A percentile compares a stretch with the other conserved stretches of the same genome.
Conservation (phyloP, 2,113 vertebrate genomes). For the Phocoena phocoena region DNA sequence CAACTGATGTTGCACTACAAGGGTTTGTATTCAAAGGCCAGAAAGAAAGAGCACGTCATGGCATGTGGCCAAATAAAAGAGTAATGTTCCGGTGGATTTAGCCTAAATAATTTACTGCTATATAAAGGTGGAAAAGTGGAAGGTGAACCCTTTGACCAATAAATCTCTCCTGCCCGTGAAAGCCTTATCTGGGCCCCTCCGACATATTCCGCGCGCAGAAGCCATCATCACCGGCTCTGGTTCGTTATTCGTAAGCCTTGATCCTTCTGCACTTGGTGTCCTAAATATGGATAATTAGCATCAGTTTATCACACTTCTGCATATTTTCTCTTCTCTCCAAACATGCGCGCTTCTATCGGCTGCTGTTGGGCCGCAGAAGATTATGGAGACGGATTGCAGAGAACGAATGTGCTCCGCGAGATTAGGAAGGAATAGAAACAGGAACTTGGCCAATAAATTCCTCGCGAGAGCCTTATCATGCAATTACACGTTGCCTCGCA, state of each 20-base stretch:
- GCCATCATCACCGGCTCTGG: conserved; percentile 93
- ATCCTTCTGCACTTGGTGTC: conserved; percentile 99
- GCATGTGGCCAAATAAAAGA: conserved; percentile 93
- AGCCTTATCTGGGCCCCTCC: conserved; percentile 98
- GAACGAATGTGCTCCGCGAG: conserved; percentile 99
- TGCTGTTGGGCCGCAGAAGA: conserved; percentile 98
- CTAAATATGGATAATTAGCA: conserved; percentile 99
- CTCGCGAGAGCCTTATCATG: conserved; percentile 99
- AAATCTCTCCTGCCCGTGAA: conserved; percentile 95
- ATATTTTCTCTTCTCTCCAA: conserved; percentile 97
- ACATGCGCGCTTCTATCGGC: conserved; percentile 95
- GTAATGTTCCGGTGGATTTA: conserved; percentile 96
- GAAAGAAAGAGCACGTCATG: conserved; percentile 93
- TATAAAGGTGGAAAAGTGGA: conserved; percentile 88
- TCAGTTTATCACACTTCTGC: conserved; percentile 99
- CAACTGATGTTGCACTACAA: conserved; percentile 94
- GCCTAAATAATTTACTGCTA: conserved; percentile 95
- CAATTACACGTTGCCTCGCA: conserved; percentile 99
- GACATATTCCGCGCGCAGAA: conserved; percentile 94
- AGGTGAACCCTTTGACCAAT: conserved; percentile 95
- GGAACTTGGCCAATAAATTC: conserved; percentile 99
- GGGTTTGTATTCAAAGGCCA: conserved; percentile 93
- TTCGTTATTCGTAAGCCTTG: conserved; percentile 96
- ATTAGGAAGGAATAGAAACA: conserved; percentile 99
- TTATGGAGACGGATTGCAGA: conserved; percentile 99